These are phyloP conservation scores for Drosophila tripunctata DNA, from an alignment of 2,888 invertebrate species.

Conservation along the genomic window DNA sequence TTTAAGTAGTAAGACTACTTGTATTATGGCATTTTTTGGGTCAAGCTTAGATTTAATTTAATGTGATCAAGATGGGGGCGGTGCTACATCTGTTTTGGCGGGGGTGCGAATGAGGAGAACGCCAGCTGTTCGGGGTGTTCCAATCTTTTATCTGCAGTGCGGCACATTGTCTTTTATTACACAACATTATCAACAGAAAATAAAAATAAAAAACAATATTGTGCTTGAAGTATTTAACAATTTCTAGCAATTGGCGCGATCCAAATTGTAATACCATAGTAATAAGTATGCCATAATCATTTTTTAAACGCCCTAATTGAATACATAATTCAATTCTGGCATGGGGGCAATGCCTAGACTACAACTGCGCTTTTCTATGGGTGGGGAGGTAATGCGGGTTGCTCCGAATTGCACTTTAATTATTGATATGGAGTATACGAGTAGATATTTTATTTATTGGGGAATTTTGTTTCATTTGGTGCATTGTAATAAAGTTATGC, in stretches of 20 bases:
- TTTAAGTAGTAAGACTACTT: conserved; percentile 27
- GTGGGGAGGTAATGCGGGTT: conserved; percentile 54
- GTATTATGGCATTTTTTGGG: conserved; percentile 56
- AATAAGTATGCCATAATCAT: conserved; percentile 75
- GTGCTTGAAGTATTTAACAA: conserved; percentile 47
- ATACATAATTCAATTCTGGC: conserved; percentile 68
- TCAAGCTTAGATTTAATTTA: conserved; percentile 77
- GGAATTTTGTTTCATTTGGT: conserved; percentile 33
- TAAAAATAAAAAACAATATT: conserved; percentile 59
- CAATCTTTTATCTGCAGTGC: conserved; percentile 41
- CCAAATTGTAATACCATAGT: conserved; percentile 68
- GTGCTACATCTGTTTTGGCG: too few relatives aligned
- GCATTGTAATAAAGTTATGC: conserved; percentile 52
- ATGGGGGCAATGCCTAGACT: conserved; percentile 41
- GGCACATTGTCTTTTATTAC: conserved; percentile 71
- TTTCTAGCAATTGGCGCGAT: conserved; percentile 48
- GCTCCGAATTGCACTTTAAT: conserved; percentile 56
- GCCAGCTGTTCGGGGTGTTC: conserved; percentile 22
- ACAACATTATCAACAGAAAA: conserved; percentile 66
- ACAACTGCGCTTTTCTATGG: conserved; percentile 3
- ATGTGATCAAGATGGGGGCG: conserved; percentile 23
- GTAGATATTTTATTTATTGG: too few relatives aligned
- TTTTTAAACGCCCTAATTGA: conserved; percentile 76
- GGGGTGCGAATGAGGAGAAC: background rate
- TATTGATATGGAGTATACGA: too few relatives aligned